A percentile compares a stretch with the other conserved stretches of the same genome.
Evolutionary conservation across 2,888 invertebrate species (phyloP).

Genomic region (Polymixis lichenea): DNA sequence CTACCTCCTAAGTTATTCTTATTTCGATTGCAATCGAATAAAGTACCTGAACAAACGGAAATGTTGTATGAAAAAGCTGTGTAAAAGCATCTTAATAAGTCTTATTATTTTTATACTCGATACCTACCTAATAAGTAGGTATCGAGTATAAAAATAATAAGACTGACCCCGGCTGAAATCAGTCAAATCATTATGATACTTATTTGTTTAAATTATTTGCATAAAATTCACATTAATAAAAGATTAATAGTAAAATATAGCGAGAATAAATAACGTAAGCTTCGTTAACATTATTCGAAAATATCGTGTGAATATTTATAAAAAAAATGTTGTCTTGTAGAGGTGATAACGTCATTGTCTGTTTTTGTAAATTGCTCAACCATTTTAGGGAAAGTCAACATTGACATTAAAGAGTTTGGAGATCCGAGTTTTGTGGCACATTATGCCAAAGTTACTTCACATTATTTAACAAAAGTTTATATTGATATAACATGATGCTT

Average conservation of each 20-base stretch:
- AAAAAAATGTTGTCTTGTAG: not conserved
- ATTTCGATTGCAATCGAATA: too few relatives aligned
- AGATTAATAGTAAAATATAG: not conserved
- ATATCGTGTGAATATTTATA: not conserved
- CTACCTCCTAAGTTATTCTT: too few relatives aligned
- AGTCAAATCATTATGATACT: too few relatives aligned
- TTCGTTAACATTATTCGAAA: not conserved
- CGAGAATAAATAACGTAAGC: conserved; percentile 9
- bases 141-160: too few relatives aligned
- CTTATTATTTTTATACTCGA: not conserved
- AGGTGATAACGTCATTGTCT: not conserved
- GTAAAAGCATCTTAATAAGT: not conserved
- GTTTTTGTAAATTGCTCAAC: conserved; percentile 13
- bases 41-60: not conserved
- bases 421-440: conserved; percentile 11
- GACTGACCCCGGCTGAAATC: too few relatives aligned
- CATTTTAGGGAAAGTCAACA: conserved; percentile 1
- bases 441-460: not conserved
- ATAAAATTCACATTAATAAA: conserved; percentile 1
- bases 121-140: too few relatives aligned
- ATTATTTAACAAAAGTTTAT: not conserved
- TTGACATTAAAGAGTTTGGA: not conserved
- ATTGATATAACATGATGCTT: not conserved
- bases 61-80: too few relatives aligned
- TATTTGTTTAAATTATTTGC: not conserved